Evolutionary conservation across 1,140 invertebrate species (phyloP), one percentile per base, ranked within the genome.

Genomic region (Chelonus insularis): DNA sequence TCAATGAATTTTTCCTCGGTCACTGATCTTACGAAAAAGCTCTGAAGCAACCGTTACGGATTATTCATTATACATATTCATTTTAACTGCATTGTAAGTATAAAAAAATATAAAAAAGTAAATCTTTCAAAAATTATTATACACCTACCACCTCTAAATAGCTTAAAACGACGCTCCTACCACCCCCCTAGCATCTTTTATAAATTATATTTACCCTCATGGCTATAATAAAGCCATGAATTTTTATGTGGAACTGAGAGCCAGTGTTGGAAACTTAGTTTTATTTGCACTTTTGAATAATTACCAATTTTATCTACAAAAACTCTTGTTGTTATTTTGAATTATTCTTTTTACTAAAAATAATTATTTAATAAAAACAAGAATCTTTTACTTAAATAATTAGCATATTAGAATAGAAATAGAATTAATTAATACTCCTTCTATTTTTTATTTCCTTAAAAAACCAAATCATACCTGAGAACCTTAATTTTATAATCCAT

Each of bases 1-100:
- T 52, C 50, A 34, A 52, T 36, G 25, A 34, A 34, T 32, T 52
- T 32, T 52, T 52, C 12, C 21, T 23, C 45, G 45, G 50, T 52
- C 25, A 34, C 50, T 52, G 25, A 34, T 32, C 50, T 36, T 4
- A 18, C 9, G 16, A 29, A 29, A 7, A 29, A 29, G 25, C 25
- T 45, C 4, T 16, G 16, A 16, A 29, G 7, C 25, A 4, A 29
- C 25, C 25, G 25, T 29, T 29, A 29, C 25, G 25, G 25, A 29
- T 29, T 29, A 29, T 29, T 29, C 25, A 29, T 29, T 29, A 29
- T 29, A 29, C 25, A 29, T 29, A 29, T 29, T 29, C 25, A 29
- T 29, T 29, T 29, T 29, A 16, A 14, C 43, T 18, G 2, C 14
- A 7, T 29, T 29, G 25, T 29, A 4, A 29, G 3, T 3, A 4